Evolutionary conservation across 2,888 invertebrate species (phyloP).

Genomic region (Meandrusa payeni): DNA sequence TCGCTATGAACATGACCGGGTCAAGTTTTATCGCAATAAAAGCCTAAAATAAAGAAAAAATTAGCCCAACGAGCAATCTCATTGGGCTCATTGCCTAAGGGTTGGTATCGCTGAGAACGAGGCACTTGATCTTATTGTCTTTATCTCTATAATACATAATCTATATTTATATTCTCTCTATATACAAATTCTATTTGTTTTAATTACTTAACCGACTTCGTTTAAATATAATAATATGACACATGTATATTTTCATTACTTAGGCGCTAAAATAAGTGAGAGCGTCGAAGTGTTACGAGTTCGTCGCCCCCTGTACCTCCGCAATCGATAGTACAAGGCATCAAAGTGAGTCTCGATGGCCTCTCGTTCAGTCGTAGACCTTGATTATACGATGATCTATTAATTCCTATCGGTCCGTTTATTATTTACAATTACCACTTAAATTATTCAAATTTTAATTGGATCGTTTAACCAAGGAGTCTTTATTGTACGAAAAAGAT

Average conservation of each 20-base stretch:
- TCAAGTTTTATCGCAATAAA: too few species aligned
- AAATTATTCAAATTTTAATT: background rate
- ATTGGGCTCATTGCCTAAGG: too few species aligned
- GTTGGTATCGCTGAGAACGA: too few species aligned
- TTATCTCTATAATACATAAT: too few species aligned
- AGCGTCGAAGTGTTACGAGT: constrained; percentile 30
- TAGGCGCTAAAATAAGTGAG: constrained; percentile 19
- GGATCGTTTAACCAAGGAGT: background rate
- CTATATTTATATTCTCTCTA: too few species aligned
- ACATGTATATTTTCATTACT: background rate
- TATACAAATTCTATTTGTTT: too few species aligned
- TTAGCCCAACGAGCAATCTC: too few species aligned
- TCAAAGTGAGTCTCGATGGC: constrained; percentile 1
- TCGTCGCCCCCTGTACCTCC: constrained; percentile 41
- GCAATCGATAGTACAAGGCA: constrained; percentile 55
- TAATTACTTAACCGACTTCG: too few species aligned
- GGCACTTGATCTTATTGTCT: too few species aligned
- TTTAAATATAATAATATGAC: too few species aligned
- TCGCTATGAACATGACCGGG: too few species aligned
- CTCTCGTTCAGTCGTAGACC: constrained; percentile 8
- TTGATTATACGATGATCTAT: background rate
- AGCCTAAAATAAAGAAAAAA: too few species aligned
- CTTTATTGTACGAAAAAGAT: background rate
- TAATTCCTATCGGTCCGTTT: background rate
- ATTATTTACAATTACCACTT: constrained; percentile 1